phyloP scores from a whole-genome alignment of 2,888 invertebrate species.

The Sturmia bella region DNA sequence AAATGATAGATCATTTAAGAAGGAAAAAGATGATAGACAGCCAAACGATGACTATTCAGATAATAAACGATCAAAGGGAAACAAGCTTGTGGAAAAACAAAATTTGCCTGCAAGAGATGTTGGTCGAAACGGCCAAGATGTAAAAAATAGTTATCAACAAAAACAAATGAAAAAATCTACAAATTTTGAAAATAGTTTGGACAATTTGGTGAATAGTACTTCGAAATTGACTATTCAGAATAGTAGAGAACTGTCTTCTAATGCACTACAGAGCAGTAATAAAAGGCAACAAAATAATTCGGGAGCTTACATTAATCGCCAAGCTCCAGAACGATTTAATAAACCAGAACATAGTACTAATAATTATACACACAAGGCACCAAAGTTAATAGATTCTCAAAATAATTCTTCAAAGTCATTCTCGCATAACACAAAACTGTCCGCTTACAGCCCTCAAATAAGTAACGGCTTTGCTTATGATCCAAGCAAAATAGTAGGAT shows the following conservation, averaged over 20 bases:
- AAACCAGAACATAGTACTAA: slow-evolving; percentile 78
- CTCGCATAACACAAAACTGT: slow-evolving; percentile 63
- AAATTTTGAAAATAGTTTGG: slow-evolving; percentile 69
- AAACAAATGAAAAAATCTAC: slow-evolving; percentile 71
- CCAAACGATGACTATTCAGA: slow-evolving; percentile 29
- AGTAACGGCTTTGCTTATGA: slow-evolving; percentile 80
- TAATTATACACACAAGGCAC: slow-evolving; percentile 26
- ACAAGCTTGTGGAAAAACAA: slow-evolving; percentile 47
- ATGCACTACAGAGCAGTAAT: slow-evolving; percentile 26
- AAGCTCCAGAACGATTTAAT: slow-evolving; percentile 48
- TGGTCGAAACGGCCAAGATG: slow-evolving; percentile 68
- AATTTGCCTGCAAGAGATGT: slow-evolving; percentile 63
- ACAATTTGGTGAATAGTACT: slow-evolving; percentile 74
- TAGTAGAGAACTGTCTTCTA: slow-evolving; percentile 57
- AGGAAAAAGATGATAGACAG: slow-evolving; percentile 38
- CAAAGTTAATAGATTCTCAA: slow-evolving; percentile 26
- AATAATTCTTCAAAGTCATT: slow-evolving; percentile 65
- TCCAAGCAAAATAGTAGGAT: slow-evolving; percentile 81
- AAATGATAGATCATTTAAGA: slow-evolving; percentile 52
- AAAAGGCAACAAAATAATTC: slow-evolving; percentile 30
- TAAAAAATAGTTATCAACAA: slow-evolving; percentile 63
- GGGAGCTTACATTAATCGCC: slow-evolving; percentile 67
- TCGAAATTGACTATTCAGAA: slow-evolving; percentile 76
- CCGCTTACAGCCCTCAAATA: slow-evolving; percentile 65
- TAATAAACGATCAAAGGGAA: slow-evolving; percentile 50